phyloP scores from a whole-genome alignment of 2,888 invertebrate species.

The Helleia helle region DNA sequence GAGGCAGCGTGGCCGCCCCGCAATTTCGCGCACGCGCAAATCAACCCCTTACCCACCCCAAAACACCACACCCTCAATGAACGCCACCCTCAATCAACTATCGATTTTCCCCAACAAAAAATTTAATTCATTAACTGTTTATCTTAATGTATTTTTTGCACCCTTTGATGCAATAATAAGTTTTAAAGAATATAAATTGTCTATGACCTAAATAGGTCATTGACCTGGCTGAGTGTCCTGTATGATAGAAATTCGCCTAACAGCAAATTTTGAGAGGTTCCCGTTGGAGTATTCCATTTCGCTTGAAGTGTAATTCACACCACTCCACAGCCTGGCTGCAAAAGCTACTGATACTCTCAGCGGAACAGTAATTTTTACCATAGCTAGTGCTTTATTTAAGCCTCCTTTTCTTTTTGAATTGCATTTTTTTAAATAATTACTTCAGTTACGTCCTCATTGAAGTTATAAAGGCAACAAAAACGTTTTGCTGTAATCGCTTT shows the following conservation, averaged over 20 bases:
- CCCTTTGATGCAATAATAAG: background rate
- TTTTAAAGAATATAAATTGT: slow-evolving; percentile 17
- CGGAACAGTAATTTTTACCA: slow-evolving; percentile 5
- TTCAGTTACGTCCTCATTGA: no score
- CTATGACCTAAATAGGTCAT: slow-evolving; percentile 27
- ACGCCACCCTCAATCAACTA: slow-evolving; percentile 61
- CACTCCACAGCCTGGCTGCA: slow-evolving; percentile 16
- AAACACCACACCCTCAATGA: slow-evolving; percentile 48
- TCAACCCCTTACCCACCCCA: slow-evolving; percentile 35
- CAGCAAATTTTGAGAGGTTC: slow-evolving; percentile 15
- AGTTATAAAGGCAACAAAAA: no score
- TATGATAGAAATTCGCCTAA: slow-evolving; percentile 15
- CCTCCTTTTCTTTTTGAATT: no score
- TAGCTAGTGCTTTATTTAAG: background rate
- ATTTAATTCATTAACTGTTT: slow-evolving; percentile 34
- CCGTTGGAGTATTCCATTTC: slow-evolving; percentile 19
- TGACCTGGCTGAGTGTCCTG: slow-evolving; percentile 24
- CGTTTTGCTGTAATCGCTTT: no score
- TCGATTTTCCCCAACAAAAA: slow-evolving; percentile 54
- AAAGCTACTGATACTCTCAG: slow-evolving; percentile 18
- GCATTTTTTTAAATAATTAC: no score
- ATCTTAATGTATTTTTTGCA: background rate
- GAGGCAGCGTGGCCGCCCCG: slow-evolving; percentile 46
- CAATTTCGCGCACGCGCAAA: slow-evolving; percentile 55
- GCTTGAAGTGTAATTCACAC: slow-evolving; percentile 21